Evolutionary conservation across 2,797 vertebrate species (phyloP), one percentile per base, ranked within the genome.

Genomic region (Pangasius sanitwongsei): DNA sequence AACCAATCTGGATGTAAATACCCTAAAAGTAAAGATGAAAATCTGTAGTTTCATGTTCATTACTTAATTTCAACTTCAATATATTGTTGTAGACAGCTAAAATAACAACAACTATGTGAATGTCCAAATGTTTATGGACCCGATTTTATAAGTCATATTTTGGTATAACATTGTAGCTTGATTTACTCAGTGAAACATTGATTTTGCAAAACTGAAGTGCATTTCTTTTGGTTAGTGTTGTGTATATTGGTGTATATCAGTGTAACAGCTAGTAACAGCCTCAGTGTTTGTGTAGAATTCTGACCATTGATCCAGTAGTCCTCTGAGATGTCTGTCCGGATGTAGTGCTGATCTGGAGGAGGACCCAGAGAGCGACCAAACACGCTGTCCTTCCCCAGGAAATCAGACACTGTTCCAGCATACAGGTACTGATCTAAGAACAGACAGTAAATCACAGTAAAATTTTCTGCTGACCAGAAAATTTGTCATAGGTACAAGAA

Each of bases 221-320:
- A 41, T 61, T 61, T 41, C 34, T 61, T 5, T 82, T 41, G 34
- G 23, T 41, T 23, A 67, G 65, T 41, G 50, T 44, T 69, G 48
- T 89, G 83, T 53, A 57, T 82, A 65, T 70, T 57, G 87, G 57
- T 65, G 63, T n/a, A 77, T 2, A 59, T 75, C 25, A 48, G 57
- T n/a, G 28, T 70, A 15, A 81, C 53, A 75, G 23, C 18, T 37
- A 50, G 15, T 31, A 31, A 78, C 25, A 78, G 75, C n/a, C 4
- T 72, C 34, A 7, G 78, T 75, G 28, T 61, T n/a, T 44, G 31
- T 77, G 63, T 84, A n/a, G 50, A 12, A 72, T 6, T 6, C 93
- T 94, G 97, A 99, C 99, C 98, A 80, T 97, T 98, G 94, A 99
- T 98, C 98, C 98, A 99, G 94, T 99, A 97, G 94, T 99, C 97